Base-by-base conservation (phyloP, 2,888 invertebrate genomes). In the Cosmia trapezina region DNA sequence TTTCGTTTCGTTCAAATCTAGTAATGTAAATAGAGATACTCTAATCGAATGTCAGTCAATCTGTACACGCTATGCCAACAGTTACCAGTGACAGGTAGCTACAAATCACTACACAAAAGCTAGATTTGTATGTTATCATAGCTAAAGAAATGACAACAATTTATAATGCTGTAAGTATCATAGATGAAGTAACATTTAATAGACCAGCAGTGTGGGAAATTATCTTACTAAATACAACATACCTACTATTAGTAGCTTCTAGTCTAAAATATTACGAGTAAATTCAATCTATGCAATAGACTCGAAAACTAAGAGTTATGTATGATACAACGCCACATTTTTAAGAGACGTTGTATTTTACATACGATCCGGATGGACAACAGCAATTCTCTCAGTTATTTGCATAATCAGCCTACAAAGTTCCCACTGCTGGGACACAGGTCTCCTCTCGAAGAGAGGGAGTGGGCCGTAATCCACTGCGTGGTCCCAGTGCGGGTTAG, bases 41-140 rank as follows among this genome's bases (percentile, higher is more conserved):
- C n/a, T 76, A 83, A 84, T 84, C 75, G 80, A 85, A 83, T 69
- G 86, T 78, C 83, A 76, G 63, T 85, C 83, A 83, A 72, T 61
- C 54, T 43, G 54, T 61, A 71, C 62, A 49, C 62, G 64, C 68
- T 83, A 51, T 61, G 43, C 68, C 71, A 70, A 69, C 66, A 62
- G 68, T 71, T 56, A 63, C 62, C 59, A 73, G 57, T 77, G 83
- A 80, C 83, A 83, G 73, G 56, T 68, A 79, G 61, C 74, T 56
- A 84, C 72, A 70, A 73, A 82, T 85, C 78, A 70, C 60, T 22
- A 60, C 12, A 68, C 53, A 53, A 59, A 57, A 56, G 47, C 60
- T 76, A 81, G 75, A 64, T 51, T 61, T 80, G 53, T 37, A 80
- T 73, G 80, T 80, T 75, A 80, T 75, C 80, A n/a, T n/a, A 28